phyloP scores from a whole-genome alignment of 2,888 invertebrate species.

The Archips crataeganus region DNA sequence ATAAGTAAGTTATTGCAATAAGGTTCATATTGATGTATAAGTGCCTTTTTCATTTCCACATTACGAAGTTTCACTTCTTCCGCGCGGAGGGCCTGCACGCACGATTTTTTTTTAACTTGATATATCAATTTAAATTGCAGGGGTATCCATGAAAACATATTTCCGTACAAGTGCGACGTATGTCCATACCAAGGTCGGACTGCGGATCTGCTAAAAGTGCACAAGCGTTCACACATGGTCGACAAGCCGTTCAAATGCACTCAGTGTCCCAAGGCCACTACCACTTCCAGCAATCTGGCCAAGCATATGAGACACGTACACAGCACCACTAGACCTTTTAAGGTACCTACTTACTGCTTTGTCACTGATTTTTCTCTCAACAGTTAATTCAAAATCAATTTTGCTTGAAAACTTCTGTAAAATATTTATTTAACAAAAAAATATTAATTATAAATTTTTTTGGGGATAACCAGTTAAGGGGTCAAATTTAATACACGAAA shows the following conservation, averaged over 20 bases:
- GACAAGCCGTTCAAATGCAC: slow-evolving; percentile 78
- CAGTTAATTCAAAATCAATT: not conserved
- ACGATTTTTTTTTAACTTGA: not conserved
- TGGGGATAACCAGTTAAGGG: no score
- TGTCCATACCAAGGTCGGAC: slow-evolving; percentile 79
- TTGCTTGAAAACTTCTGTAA: no score
- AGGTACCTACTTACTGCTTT: slow-evolving; percentile 58
- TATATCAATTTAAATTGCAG: slow-evolving; percentile 48
- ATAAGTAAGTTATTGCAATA: no score
- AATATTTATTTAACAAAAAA: not conserved
- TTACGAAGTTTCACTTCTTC: no score
- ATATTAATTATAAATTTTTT: no score
- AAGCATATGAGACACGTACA: slow-evolving; percentile 79
- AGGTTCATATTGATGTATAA: no score
- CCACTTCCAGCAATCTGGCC: slow-evolving; percentile 75
- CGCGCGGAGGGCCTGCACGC: no score
- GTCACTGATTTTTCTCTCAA: not conserved
- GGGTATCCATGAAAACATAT: slow-evolving; percentile 71
- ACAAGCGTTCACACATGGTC: slow-evolving; percentile 70
- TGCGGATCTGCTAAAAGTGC: slow-evolving; percentile 74
- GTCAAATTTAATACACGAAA: no score
- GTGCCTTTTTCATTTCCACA: no score
- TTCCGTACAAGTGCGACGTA: slow-evolving; percentile 76
- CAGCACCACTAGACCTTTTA: slow-evolving; percentile 71
- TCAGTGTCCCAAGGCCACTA: slow-evolving; percentile 73